A percentile compares a stretch with the other conserved stretches of the same genome.
Evolutionary conservation across 2,113 vertebrate species (phyloP).

Genomic region (Aplodontia rufa): DNA sequence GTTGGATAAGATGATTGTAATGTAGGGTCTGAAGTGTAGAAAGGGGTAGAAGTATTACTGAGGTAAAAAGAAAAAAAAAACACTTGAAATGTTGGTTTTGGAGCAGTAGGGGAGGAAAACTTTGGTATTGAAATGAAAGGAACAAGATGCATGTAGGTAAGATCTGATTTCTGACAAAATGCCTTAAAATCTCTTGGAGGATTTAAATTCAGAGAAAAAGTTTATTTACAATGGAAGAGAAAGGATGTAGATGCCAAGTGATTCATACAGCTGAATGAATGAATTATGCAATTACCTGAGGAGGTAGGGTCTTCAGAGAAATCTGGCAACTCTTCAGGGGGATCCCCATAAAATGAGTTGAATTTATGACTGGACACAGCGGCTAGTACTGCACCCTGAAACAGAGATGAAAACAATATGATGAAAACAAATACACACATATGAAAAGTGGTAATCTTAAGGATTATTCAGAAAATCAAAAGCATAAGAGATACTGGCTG

Average conservation of each 20-base stretch:
- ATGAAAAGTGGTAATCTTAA: slow-evolving; percentile 1
- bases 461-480: slow-evolving; percentile 26
- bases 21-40: neutral
- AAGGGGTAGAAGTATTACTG: slow-evolving; percentile 31
- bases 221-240: slow-evolving; percentile 37
- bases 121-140: slow-evolving; percentile 55
- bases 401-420: slow-evolving; percentile 61
- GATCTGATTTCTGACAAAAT: slow-evolving; percentile 57
- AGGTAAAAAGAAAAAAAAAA: slow-evolving; percentile 57
- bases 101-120: neutral
- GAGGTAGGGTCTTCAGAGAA: slow-evolving; percentile 98
- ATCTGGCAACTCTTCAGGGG: slow-evolving; percentile 96
- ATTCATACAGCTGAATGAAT: slow-evolving; percentile 8
- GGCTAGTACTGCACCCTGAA: slow-evolving; percentile 96
- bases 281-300: slow-evolving; percentile 90
- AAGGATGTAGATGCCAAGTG: slow-evolving; percentile 5
- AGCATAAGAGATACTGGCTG: slow-evolving; percentile 9
- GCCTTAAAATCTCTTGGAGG: slow-evolving; percentile 31
- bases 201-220: slow-evolving; percentile 38
- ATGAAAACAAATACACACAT: slow-evolving; percentile 35
- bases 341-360: slow-evolving; percentile 97
- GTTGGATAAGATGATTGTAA: neutral
- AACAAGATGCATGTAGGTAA: neutral
- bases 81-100: slow-evolving; percentile 38
- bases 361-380: slow-evolving; percentile 99